These are phyloP conservation scores for Archips xylosteana DNA, from an alignment of 2,888 invertebrate genomes.

Conservation along the genomic window DNA sequence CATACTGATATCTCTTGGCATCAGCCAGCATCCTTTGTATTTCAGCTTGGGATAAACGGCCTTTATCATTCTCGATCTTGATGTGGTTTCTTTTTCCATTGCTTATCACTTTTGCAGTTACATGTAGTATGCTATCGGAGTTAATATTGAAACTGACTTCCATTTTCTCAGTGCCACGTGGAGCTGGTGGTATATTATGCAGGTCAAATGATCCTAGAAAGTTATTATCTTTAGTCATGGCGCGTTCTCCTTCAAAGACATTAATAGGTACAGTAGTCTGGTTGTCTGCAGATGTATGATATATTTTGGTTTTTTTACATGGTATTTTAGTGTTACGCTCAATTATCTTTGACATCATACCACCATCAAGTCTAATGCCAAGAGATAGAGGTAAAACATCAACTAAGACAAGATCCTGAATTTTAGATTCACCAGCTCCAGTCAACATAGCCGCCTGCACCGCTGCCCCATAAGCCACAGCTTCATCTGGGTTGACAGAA, in stretches of 20 bases:
- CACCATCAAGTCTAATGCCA: slow-evolving; percentile 85
- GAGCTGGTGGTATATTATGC: slow-evolving; percentile 97
- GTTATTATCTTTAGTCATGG: slow-evolving; percentile 98
- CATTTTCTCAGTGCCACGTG: slow-evolving; percentile 94
- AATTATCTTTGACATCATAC: slow-evolving; percentile 88
- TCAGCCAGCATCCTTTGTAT: background rate
- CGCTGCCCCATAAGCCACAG: slow-evolving; percentile 92
- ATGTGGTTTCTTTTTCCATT: background rate
- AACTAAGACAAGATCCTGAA: slow-evolving; percentile 87
- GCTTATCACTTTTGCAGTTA: slow-evolving; percentile 69
- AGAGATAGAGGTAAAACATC: slow-evolving; percentile 88
- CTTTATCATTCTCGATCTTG: background rate
- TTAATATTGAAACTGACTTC: slow-evolving; percentile 96
- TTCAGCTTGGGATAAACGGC: background rate
- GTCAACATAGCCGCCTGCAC: slow-evolving; percentile 90
- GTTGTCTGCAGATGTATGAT: slow-evolving; percentile 99
- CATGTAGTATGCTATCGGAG: slow-evolving; percentile 98
- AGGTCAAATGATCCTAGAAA: slow-evolving; percentile 98
- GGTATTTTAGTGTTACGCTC: slow-evolving; percentile 99
- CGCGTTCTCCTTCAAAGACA: slow-evolving; percentile 97
- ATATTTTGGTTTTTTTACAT: slow-evolving; percentile 96
- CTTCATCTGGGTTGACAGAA: slow-evolving; percentile 92
- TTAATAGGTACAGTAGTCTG: slow-evolving; percentile 97
- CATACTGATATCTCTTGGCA: background rate
- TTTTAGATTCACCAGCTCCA: slow-evolving; percentile 90